Evolutionary conservation across 2,113 vertebrate species (phyloP).

Genomic region (Centropristis striata): DNA sequence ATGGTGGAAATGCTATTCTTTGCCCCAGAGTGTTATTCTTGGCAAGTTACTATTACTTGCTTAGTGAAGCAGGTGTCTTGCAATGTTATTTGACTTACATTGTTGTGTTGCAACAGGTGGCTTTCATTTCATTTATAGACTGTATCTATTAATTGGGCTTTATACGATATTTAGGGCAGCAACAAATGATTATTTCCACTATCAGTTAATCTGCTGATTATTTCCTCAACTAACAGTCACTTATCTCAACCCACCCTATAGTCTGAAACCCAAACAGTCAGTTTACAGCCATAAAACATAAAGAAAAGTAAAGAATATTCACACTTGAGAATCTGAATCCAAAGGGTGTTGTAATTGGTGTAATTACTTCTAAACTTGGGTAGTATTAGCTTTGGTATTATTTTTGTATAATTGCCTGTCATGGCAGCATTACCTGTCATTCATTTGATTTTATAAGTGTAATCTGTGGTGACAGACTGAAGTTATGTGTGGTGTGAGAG

Average conservation of each 20-base stretch:
- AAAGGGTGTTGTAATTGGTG: too few species aligned
- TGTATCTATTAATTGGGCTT: not conserved
- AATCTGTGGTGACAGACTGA: constrained; percentile 5
- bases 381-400: not conserved
- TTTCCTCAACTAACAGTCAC: not conserved
- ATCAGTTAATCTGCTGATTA: not conserved
- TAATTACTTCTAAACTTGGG: not conserved
- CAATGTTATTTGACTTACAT: constrained; percentile 48
- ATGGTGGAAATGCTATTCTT: constrained; percentile 67
- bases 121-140: constrained; percentile 39
- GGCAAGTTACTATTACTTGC: constrained; percentile 62
- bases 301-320: not conserved
- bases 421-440: not conserved
- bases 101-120: constrained; percentile 64
- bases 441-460: not conserved
- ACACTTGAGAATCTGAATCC: not conserved
- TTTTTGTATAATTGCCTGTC: not conserved
- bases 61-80: constrained; percentile 68
- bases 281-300: not conserved
- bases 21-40: constrained; percentile 70
- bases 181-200: not conserved
- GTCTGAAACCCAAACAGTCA: not conserved
- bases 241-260: too few species aligned
- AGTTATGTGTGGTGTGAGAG: constrained; percentile 16
- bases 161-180: not conserved